Percentiles rank a stretch among this genome's conserved stretches.
Evolutionary conservation across 1,140 invertebrate genomes (phyloP).

Genomic region (Hermetia illucens): DNA sequence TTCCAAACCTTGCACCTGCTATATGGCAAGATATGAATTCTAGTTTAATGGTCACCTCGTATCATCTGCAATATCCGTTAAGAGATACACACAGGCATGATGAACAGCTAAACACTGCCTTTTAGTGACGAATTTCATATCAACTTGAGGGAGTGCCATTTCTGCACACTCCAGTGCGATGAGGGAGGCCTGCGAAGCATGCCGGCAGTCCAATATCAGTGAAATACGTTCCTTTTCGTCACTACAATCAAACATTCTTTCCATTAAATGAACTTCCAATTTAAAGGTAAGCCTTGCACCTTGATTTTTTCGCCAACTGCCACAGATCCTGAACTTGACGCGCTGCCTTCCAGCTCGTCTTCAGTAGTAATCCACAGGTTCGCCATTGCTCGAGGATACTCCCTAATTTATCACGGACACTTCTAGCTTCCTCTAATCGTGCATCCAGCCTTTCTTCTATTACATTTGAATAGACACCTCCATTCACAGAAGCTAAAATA

Average conservation of each 20-base stretch:
- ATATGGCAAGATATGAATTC: neutral
- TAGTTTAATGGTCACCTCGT: slow-evolving; percentile 12
- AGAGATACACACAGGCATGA: slow-evolving; percentile 24
- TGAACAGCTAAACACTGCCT: slow-evolving; percentile 24
- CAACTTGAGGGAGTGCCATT: slow-evolving; percentile 23
- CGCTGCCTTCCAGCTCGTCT: slow-evolving; percentile 8
- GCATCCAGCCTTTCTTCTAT: slow-evolving; percentile 23
- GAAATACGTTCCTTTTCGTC: slow-evolving; percentile 22
- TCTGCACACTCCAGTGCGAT: slow-evolving; percentile 24
- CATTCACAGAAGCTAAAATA: slow-evolving; percentile 18
- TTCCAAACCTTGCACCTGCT: too few relatives aligned
- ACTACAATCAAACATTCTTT: slow-evolving; percentile 8
- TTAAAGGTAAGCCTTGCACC: neutral
- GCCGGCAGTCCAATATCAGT: slow-evolving; percentile 19
- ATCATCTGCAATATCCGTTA: slow-evolving; percentile 25
- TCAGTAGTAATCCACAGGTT: slow-evolving; percentile 20
- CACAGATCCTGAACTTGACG: slow-evolving; percentile 19
- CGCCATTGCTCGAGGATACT: slow-evolving; percentile 27
- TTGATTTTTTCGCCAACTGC: slow-evolving; percentile 5
- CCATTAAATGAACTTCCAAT: neutral
- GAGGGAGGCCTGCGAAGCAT: slow-evolving; percentile 19
- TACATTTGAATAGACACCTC: slow-evolving; percentile 24
- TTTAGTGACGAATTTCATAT: slow-evolving; percentile 22
- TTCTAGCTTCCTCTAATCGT: slow-evolving; percentile 24
- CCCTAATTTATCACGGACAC: slow-evolving; percentile 23